Base-by-base conservation (phyloP, 2,888 invertebrate species). In the Melieria crassipennis region DNA sequence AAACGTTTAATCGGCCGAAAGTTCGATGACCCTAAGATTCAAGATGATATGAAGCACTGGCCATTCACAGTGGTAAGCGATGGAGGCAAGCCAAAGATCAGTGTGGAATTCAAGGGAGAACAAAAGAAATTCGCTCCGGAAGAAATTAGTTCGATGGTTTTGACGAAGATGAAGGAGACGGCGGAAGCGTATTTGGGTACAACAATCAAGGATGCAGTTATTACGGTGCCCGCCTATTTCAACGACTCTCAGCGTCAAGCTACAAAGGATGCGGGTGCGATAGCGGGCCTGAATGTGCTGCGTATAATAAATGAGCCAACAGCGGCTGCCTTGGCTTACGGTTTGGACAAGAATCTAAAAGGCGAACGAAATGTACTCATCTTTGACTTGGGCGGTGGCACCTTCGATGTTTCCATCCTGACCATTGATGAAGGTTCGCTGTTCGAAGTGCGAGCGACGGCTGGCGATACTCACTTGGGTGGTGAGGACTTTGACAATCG, bases 291-390 rank as follows among this genome's bases (percentile, higher is more conserved):
- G 76, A 96, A 97, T 83, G 94, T 97, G 74, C 89, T 97, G 77
- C 91, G 96, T 83, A 96, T 97, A 80, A 95, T 96, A 86, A 95
- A 96, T 84, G 96, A 97, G 87, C 96, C 96, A 9, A 96, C 96
- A 69, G 94, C 94, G 76, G 96, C 95, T 75, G 96, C 96, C 82
- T 92, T 96, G 86, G 96, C 96, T 63, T 96, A 97, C 85, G 97
- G 97, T 80, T 89, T 94, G 75, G 94, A 94, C 88, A 94, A 94
- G 82, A 94, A 94, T 86, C 91, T 93, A 70, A 89, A 89, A 64
- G 93, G 93, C 78, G 94, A 94, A 88, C 90, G 93, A 65, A 94
- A 94, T 83, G 94, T 94, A 73, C 89, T 94, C 71, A 94, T 94
- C 79, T 85, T 85, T 66, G 85, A 85, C 71, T 75, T 85, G 78